Evolutionary conservation across 1,140 invertebrate species (phyloP).

Genomic region (Drosophila varians): DNA sequence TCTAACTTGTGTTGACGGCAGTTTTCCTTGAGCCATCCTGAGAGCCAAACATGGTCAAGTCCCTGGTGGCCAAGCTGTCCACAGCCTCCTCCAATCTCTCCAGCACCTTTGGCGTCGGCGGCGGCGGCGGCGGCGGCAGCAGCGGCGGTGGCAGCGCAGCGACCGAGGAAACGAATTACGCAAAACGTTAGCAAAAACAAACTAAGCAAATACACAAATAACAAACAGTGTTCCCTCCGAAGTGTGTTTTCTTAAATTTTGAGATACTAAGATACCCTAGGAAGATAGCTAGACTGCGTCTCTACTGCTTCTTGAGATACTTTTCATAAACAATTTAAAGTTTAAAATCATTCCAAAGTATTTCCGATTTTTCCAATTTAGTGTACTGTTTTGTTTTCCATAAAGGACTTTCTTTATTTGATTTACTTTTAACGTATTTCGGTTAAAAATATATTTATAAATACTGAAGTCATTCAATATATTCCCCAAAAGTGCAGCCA

Average conservation of each 20-base stretch:
- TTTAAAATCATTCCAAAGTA: too few species aligned
- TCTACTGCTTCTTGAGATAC: background rate
- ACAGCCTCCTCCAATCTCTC: conserved; percentile 78
- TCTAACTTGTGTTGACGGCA: conserved; percentile 29
- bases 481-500: background rate
- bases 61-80: conserved; percentile 77
- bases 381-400: too few species aligned
- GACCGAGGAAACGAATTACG: conserved; percentile 75
- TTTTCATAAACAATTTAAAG: background rate
- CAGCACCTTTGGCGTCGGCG: conserved; percentile 66
- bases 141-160: conserved; percentile 15
- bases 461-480: background rate
- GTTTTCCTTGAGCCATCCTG: background rate
- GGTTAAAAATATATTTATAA: background rate
- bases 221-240: conserved; percentile 23
- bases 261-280: background rate
- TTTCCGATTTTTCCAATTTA: too few species aligned
- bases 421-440: background rate
- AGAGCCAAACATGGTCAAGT: conserved; percentile 73
- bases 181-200: conserved; percentile 75
- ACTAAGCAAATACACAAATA: conserved; percentile 41
- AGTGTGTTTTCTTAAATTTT: background rate
- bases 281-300: background rate
- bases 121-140: conserved; percentile 20
- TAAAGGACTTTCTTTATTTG: too few species aligned